These are phyloP conservation scores for Ondatra zibethicus DNA, from an alignment of 2,113 vertebrate genomes.

Conservation along the genomic window DNA sequence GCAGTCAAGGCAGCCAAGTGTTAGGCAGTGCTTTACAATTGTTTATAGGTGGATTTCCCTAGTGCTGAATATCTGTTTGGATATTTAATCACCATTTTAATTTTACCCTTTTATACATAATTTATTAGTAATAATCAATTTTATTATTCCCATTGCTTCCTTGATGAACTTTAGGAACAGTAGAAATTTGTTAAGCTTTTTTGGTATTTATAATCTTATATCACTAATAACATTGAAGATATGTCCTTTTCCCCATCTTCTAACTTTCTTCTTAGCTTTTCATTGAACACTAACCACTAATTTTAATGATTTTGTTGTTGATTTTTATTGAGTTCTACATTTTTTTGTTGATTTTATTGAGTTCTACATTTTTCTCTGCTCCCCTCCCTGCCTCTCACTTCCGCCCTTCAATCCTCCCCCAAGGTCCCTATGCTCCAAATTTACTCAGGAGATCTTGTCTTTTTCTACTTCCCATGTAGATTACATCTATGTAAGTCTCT, in stretches of 20 bases:
- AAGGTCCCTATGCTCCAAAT: too few relatives aligned
- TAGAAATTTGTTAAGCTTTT: not conserved
- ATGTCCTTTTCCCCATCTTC: not conserved
- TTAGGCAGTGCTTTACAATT: not conserved
- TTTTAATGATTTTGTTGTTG: not conserved
- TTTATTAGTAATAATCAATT: not conserved
- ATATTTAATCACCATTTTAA: not conserved
- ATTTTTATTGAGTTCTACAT: too few relatives aligned
- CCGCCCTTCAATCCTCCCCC: too few relatives aligned
- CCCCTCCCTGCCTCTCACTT: too few relatives aligned
- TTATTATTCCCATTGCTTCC: not conserved
- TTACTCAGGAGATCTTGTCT: too few relatives aligned
- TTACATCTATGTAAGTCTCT: too few relatives aligned
- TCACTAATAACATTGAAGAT: not conserved
- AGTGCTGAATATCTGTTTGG: not conserved
- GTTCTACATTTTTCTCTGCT: too few relatives aligned
- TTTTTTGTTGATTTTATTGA: too few relatives aligned
- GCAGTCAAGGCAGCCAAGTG: not conserved
- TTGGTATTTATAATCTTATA: not conserved
- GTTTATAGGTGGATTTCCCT: not conserved
- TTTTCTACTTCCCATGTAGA: too few relatives aligned
- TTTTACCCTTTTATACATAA: not conserved
- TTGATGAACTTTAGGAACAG: not conserved
- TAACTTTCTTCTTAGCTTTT: not conserved
- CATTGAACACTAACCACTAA: not conserved